A percentile compares a stretch with the other conserved stretches of the same genome.
phyloP scores from a whole-genome alignment of 2,113 vertebrate genomes.

The Stegastes partitus region DNA sequence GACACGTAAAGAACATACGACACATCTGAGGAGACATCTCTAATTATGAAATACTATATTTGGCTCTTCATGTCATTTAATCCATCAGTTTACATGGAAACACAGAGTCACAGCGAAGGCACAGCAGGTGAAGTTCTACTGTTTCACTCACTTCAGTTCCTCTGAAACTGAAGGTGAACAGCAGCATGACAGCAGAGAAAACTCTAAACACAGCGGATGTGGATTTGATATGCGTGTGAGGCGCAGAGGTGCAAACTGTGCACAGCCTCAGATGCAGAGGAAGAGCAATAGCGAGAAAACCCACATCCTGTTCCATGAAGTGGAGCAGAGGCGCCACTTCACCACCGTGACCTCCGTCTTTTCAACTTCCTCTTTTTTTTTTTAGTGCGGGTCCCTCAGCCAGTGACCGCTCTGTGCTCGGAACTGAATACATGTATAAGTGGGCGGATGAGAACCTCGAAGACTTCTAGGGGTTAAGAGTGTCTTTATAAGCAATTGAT shows the following conservation, averaged over 20 bases:
- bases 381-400: not conserved
- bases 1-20: not conserved
- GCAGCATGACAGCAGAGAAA: not conserved
- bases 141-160: slow-evolving; percentile 20
- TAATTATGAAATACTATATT: too few species aligned
- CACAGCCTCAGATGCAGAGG: slow-evolving; percentile 19
- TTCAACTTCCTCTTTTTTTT: not conserved
- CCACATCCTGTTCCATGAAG: slow-evolving; percentile 83
- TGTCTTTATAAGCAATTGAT: slow-evolving; percentile 16
- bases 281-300: slow-evolving; percentile 52
- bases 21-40: not conserved
- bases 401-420: not conserved
- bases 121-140: not conserved
- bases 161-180: slow-evolving; percentile 22
- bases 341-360: slow-evolving; percentile 32
- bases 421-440: not conserved
- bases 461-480: not conserved
- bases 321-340: slow-evolving; percentile 42
- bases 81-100: not conserved
- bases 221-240: not conserved
- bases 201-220: slow-evolving; percentile 8
- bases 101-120: not conserved
- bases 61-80: not conserved
- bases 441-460: not conserved
- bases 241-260: slow-evolving; percentile 27